Evolutionary conservation across 1,140 invertebrate species (phyloP), one percentile per base, ranked within the genome.

Genomic region (Pseudomyrmex gracilis): DNA sequence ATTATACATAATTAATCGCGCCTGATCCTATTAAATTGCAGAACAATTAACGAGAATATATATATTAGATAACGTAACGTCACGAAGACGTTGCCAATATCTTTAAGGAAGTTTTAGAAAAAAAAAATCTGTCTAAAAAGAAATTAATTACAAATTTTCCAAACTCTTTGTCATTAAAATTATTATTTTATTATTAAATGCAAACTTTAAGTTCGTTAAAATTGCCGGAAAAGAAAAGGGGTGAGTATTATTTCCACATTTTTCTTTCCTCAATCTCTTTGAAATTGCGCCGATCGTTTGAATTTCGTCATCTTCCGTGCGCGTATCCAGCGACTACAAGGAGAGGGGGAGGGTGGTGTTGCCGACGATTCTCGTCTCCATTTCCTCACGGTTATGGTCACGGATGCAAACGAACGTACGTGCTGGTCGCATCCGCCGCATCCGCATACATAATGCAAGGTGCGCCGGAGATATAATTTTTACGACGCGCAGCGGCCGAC

Each of bases 391-490:
- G 68, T 86, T 87, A 86, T 66, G 82, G 43, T 51, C 82, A n/a
- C 53, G 47, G 51, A 51, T 71, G 58, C 71, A 83, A 87, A 87
- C 85, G 74, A 84, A 87, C 73, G 60, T 87, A 87, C 86, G 82
- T 88, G 86, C 45, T 64, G 61, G 51, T 55, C n/a, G 47, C 2
- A 34, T 24, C 24, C 24, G 51, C 43, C 49, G 60, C 57, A 86
- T 84, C 66, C 60, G 70, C 60, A 71, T 86, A 82, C 84, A 87
- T 89, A 85, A 87, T 73, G 82, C 84, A 64, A 45, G 51, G 51
- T 58, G 51, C n/a, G 24, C 53, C 43, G 73, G n/a, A 68, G 71
- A 78, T 85, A 85, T 84, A 85, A 91, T 91, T 92, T 92, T 92
- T 91, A 92, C 89, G 90, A 91, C 34, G 22, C 57, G 17, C 57